Evolutionary conservation across 2,113 vertebrate species (phyloP), one percentile per base, ranked within the genome.

Genomic region (Maylandia zebra): DNA sequence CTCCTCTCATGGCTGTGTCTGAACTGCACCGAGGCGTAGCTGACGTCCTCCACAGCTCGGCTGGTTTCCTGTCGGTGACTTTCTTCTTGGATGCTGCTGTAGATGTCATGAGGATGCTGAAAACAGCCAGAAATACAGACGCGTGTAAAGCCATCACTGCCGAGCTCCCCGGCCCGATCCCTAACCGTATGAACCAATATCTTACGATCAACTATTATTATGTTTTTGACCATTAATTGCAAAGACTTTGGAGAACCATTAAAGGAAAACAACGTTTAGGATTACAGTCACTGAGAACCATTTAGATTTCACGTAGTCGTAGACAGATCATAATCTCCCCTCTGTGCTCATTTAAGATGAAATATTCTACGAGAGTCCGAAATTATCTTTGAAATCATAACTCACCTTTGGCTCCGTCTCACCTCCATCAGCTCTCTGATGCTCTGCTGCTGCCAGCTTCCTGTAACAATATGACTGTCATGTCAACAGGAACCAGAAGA

Each of bases 11-110:
- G 48, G 6, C 22, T 55, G 8, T 83, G 13, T 41, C 3, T 81
- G 78, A 93, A 93, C 41, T 86, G 84, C 43, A 93, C 19, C 1
- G 83, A 6, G 11, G 76, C 52, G 41, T 92, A 93, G 45, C 34
- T 92, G 57, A 89, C 5, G 1, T 92, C 91, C 16, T 86, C 78
- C 22, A 4, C 32, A 6, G 12, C 17, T 17, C 0, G 1, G 3
- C 32, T 5, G n/a, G n/a, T 5, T 55, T 71, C 56, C 24, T 19
- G 32, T 17, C 1, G 19, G 4, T 3, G 52, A 6, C 17, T 69
- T 8, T 16, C 2, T 0, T n/a, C 57, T 10, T 8, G 13, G 17
- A 86, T 1, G 64, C 10, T 36, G 27, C 64, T 84, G 88, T 79
- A 69, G 74, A 86, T n/a, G 30, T 13, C 0, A 38, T 27, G 27